Evolutionary conservation across 2,113 vertebrate genomes (phyloP).

Genomic region (Chaetodon auriga): DNA sequence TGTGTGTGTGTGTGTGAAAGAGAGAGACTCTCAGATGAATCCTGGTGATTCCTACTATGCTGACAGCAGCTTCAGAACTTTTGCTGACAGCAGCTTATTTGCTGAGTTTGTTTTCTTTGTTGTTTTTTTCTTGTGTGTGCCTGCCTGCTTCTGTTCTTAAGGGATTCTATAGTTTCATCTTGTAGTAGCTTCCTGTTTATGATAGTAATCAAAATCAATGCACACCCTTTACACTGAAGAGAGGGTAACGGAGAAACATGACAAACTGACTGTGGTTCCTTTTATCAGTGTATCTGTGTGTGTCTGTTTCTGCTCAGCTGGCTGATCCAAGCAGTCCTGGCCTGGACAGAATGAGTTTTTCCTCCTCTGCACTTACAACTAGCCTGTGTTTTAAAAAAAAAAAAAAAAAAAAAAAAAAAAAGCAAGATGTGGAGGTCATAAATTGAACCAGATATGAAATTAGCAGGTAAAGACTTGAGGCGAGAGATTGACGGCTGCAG

Average conservation of each 20-base stretch:
- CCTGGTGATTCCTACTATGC: conserved; percentile 44
- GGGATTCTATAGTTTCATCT: conserved; percentile 9
- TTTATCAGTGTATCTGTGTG: not conserved
- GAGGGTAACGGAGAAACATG: not conserved
- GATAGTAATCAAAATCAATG: not conserved
- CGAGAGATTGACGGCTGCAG: conserved; percentile 1
- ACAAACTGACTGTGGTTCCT: not conserved
- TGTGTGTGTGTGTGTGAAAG: conserved; percentile 1
- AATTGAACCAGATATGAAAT: conserved; percentile 8
- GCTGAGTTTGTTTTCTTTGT: not conserved
- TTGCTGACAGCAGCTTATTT: conserved; percentile 57
- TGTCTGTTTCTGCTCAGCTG: conserved; percentile 16
- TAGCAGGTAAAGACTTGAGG: conserved; percentile 14
- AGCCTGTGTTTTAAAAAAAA: not conserved
- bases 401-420: too few relatives aligned
- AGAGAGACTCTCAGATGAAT: conserved; percentile 27
- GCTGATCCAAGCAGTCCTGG: not conserved
- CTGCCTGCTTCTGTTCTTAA: not conserved
- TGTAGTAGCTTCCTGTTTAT: not conserved
- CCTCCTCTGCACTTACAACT: not conserved
- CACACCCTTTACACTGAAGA: not conserved
- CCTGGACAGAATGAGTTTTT: conserved; percentile 23
- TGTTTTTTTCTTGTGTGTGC: not conserved
- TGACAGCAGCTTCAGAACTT: conserved; percentile 60
- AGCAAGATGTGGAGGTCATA: not conserved